These are phyloP conservation scores for Brachionus calyciflorus DNA, from an alignment of 1,140 invertebrate genomes.

Conservation along the genomic window DNA sequence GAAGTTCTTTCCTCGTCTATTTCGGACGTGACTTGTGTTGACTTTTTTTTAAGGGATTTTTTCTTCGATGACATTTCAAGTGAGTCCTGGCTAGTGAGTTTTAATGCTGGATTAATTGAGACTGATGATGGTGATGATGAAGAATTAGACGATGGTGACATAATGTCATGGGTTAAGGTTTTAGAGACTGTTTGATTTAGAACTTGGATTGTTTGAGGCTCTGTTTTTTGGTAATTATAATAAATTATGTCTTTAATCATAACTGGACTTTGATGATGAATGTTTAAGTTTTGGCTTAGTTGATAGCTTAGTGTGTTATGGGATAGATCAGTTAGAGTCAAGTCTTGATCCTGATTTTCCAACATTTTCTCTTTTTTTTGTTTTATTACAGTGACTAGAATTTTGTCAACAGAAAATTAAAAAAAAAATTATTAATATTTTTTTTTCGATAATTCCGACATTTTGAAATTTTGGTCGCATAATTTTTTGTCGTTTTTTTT, in stretches of 20 bases:
- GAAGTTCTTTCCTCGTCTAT: conserved; percentile 44
- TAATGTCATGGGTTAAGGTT: background rate
- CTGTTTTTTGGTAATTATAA: conserved; percentile 16
- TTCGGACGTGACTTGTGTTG: conserved; percentile 19
- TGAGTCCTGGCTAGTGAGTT: background rate
- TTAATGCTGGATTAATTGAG: background rate
- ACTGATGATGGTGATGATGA: background rate
- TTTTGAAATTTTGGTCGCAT: conserved; percentile 32
- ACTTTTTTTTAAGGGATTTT: conserved; percentile 41
- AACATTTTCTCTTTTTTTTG: background rate
- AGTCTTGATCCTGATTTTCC: conserved; percentile 24
- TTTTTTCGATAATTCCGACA: background rate
- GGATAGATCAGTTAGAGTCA: conserved; percentile 10
- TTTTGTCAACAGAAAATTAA: background rate
- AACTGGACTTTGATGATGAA: conserved; percentile 6
- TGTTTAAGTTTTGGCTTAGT: conserved; percentile 7
- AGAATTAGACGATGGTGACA: conserved; percentile 19
- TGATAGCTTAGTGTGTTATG: conserved; percentile 17
- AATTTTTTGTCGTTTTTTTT: no score
- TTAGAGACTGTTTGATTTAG: background rate
- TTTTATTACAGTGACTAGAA: no score
- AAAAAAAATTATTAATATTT: background rate
- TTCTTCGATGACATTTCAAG: background rate
- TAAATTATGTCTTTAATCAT: conserved; percentile 33
- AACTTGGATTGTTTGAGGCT: background rate